A percentile compares a stretch with the other conserved stretches of the same genome.
Conservation (phyloP, 2,113 vertebrate species). For the Callipepla squamata region DNA sequence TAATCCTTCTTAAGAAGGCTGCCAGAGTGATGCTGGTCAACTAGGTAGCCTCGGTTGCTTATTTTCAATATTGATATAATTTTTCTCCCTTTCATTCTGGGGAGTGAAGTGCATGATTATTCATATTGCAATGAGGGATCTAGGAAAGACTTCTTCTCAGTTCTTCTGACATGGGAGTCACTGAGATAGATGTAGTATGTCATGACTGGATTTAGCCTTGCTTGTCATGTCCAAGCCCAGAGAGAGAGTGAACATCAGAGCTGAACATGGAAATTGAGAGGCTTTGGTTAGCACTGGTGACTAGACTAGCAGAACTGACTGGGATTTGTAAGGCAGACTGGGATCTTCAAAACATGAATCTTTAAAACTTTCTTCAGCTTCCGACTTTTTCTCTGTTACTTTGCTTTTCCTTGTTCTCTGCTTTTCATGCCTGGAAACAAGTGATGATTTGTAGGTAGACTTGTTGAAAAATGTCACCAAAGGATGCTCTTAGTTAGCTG, state of each 20-base stretch:
- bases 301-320: background rate
- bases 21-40: background rate
- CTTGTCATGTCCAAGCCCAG: background rate
- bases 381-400: background rate
- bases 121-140: background rate
- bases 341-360: background rate
- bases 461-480: background rate
- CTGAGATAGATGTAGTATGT: background rate
- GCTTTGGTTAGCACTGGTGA: background rate
- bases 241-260: background rate
- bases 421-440: background rate
- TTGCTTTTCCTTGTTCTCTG: background rate
- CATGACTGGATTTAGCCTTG: background rate
- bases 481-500: background rate
- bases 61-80: background rate
- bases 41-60: background rate
- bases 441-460: background rate
- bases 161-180: background rate
- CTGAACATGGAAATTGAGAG: background rate
- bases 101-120: background rate
- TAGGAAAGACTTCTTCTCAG: background rate
- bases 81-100: background rate
- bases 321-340: background rate
- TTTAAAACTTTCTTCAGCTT: conserved; percentile 1
- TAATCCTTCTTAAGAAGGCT: background rate